A percentile compares a stretch with the other conserved stretches of the same genome.
These are phyloP conservation scores for Xestia sexstrigata DNA, from an alignment of 2,888 invertebrate species.

Conservation along the genomic window DNA sequence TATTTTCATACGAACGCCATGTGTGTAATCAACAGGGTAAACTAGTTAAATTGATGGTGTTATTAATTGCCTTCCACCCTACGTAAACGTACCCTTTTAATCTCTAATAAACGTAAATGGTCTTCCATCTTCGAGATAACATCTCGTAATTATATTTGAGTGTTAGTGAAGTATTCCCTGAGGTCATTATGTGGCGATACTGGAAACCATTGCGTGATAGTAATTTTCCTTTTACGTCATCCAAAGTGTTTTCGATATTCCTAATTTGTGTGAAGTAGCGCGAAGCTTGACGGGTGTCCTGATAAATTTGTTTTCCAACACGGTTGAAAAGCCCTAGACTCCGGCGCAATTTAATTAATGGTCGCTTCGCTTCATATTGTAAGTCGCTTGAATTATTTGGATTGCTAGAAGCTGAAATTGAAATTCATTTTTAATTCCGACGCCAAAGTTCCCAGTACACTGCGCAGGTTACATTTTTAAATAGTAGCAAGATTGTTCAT, in stretches of 20 bases:
- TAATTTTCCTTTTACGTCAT: conserved; percentile 59
- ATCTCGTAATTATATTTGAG: conserved; percentile 70
- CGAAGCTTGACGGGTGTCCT: conserved; percentile 30
- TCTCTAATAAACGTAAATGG: conserved; percentile 66
- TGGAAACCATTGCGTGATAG: conserved; percentile 55
- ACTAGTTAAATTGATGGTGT: conserved; percentile 63
- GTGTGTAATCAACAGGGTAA: conserved; percentile 55
- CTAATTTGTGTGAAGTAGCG: conserved; percentile 45
- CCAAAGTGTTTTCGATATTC: conserved; percentile 52
- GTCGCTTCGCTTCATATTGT: conserved; percentile 53
- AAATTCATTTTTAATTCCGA: conserved; percentile 59
- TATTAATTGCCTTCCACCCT: conserved; percentile 57
- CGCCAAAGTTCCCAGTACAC: conserved; percentile 47
- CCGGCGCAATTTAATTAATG: conserved; percentile 53
- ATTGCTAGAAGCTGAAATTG: conserved; percentile 46
- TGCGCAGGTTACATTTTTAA: conserved; percentile 59
- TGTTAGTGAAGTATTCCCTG: conserved; percentile 61
- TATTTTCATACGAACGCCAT: conserved; percentile 38
- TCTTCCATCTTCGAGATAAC: conserved; percentile 68
- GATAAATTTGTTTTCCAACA: conserved; percentile 43
- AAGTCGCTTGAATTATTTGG: conserved; percentile 54
- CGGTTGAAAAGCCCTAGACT: conserved; percentile 27
- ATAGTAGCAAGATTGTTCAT: conserved; percentile 59
- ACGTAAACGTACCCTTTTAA: conserved; percentile 63
- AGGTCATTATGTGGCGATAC: conserved; percentile 58